A percentile compares a stretch with the other conserved stretches of the same genome.
Evolutionary conservation across 2,797 vertebrate genomes (phyloP).

Genomic region (Myotis vivesi): DNA sequence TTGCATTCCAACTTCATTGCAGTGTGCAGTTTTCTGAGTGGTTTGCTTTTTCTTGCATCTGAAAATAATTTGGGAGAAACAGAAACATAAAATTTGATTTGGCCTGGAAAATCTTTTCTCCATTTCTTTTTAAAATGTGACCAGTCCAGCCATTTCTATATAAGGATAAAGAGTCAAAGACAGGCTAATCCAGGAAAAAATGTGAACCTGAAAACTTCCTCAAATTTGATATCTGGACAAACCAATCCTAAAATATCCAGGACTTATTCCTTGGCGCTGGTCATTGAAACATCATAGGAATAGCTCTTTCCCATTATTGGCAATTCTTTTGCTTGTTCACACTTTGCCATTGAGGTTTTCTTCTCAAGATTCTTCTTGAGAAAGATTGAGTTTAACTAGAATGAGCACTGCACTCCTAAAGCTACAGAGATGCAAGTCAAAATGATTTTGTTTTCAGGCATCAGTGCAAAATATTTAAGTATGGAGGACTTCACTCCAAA

Average conservation of each 20-base stretch:
- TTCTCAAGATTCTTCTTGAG: constrained; percentile 61
- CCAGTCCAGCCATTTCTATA: constrained; percentile 72
- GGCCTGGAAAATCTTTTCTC: constrained; percentile 75
- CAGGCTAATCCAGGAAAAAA: constrained; percentile 73
- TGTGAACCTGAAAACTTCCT: constrained; percentile 71
- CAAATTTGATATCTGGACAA: constrained; percentile 74
- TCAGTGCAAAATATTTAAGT: constrained; percentile 34
- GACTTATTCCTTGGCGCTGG: constrained; percentile 68
- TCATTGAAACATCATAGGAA: constrained; percentile 47
- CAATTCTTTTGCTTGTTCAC: constrained; percentile 56
- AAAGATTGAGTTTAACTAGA: constrained; percentile 1
- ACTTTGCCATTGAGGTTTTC: constrained; percentile 64
- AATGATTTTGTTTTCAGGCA: constrained; percentile 45
- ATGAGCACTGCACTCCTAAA: neutral
- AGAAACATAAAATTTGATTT: constrained; percentile 81
- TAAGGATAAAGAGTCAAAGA: constrained; percentile 73
- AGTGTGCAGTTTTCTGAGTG: constrained; percentile 67
- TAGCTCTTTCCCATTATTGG: constrained; percentile 45
- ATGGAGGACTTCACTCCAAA: neutral
- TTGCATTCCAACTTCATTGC: constrained; percentile 74
- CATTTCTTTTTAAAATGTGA: constrained; percentile 76
- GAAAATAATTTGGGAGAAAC: constrained; percentile 80
- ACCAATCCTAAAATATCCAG: constrained; percentile 47
- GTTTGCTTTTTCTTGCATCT: constrained; percentile 78
- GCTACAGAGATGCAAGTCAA: constrained; percentile 3